A percentile compares a stretch with the other conserved stretches of the same genome.
phyloP scores from a whole-genome alignment of 2,797 vertebrate species.

The Tauraco hartlaubi region DNA sequence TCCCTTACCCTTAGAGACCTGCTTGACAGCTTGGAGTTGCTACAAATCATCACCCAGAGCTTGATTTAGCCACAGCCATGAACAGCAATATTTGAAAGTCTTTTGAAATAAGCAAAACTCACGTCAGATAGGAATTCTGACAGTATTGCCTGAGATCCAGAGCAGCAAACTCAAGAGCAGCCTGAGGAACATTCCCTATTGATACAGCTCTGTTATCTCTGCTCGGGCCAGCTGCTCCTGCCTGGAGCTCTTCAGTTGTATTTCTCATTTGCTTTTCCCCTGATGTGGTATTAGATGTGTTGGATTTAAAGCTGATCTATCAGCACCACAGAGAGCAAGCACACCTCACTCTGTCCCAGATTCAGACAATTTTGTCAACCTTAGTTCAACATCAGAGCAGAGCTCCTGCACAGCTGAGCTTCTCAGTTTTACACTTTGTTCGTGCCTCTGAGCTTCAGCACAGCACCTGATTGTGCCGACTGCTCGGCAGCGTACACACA shows the following conservation, averaged over 20 bases:
- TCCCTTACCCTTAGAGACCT: background rate
- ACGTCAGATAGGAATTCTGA: background rate
- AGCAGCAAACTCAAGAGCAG: background rate
- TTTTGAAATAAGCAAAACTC: background rate
- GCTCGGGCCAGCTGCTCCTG: background rate
- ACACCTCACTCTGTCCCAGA: background rate
- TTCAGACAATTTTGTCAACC: background rate
- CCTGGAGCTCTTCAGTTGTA: background rate
- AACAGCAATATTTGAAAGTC: background rate
- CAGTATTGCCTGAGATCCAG: background rate
- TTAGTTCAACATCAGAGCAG: background rate
- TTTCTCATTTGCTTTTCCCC: background rate
- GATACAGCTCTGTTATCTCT: background rate
- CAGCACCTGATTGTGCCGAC: rapidly evolving
- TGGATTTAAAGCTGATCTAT: background rate
- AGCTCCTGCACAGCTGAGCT: background rate
- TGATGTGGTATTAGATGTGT: background rate
- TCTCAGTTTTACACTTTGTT: background rate
- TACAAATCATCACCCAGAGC: background rate
- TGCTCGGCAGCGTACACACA: rapidly evolving
- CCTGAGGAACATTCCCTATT: background rate
- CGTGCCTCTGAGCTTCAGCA: background rate
- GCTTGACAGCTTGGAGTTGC: background rate
- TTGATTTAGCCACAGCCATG: background rate
- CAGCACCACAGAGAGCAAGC: background rate